Percentiles rank a stretch among this genome's conserved stretches.
These are phyloP conservation scores for Oscheius myriophilus DNA, from an alignment of 2,888 invertebrate species.

Conservation along the genomic window DNA sequence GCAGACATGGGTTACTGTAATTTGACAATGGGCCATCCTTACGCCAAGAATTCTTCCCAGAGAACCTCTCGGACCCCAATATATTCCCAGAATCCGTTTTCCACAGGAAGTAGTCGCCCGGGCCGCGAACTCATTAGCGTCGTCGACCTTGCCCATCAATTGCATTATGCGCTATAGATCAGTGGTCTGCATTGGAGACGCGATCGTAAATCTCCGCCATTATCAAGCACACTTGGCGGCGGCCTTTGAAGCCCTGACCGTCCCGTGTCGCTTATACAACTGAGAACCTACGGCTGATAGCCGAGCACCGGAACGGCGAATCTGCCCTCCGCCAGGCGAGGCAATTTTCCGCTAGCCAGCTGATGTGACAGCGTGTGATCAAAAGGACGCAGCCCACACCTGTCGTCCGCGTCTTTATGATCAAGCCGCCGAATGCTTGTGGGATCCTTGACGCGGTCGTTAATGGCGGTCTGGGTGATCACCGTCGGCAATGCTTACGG, in stretches of 20 bases:
- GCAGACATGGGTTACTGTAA: too few relatives aligned
- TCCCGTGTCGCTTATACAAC: slow-evolving; percentile 23
- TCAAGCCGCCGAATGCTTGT: slow-evolving; percentile 1
- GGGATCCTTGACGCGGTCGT: neutral
- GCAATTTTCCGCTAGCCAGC: slow-evolving; percentile 24
- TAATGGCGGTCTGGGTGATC: slow-evolving; percentile 12
- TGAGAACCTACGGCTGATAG: slow-evolving; percentile 1
- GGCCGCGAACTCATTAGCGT: slow-evolving; percentile 8
- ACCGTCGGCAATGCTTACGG: too few relatives aligned
- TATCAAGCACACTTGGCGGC: slow-evolving; percentile 34
- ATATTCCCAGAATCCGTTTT: too few relatives aligned
- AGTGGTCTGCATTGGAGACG: neutral
- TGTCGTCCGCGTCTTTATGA: slow-evolving; percentile 4
- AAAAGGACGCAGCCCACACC: slow-evolving; percentile 11
- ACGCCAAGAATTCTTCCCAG: too few relatives aligned
- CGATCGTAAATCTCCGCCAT: slow-evolving; percentile 29
- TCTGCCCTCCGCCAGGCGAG: too few relatives aligned
- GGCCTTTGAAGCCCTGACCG: slow-evolving; percentile 17
- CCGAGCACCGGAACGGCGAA: too few relatives aligned
- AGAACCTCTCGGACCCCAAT: too few relatives aligned
- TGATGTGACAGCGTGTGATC: slow-evolving; percentile 6
- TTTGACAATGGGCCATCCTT: too few relatives aligned
- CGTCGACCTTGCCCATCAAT: slow-evolving; percentile 15
- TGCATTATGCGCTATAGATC: slow-evolving; percentile 15
- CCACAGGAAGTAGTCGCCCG: too few relatives aligned